Conservation (phyloP, 2,797 vertebrate species). For the Sparus aurata region DNA sequence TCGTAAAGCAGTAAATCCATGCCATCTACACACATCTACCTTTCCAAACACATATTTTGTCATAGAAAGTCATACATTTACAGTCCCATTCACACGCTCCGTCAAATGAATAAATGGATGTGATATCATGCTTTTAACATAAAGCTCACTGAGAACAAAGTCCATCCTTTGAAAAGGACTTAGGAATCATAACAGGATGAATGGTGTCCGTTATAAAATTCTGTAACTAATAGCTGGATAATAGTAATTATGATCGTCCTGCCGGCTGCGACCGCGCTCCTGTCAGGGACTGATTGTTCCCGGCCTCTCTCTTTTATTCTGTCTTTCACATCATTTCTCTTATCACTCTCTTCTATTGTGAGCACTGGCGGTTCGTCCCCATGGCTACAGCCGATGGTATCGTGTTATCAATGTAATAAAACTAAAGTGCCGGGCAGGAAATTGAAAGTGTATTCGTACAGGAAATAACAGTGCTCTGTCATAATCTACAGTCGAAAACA, state of each 20-base stretch:
- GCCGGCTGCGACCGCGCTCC: constrained; percentile 42
- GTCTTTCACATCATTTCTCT: constrained; percentile 77
- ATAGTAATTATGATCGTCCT: constrained; percentile 63
- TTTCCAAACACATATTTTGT: constrained; percentile 5
- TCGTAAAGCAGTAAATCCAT: not conserved
- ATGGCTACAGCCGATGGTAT: constrained; percentile 90
- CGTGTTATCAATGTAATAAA: constrained; percentile 88
- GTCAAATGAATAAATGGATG: constrained; percentile 32
- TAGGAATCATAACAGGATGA: constrained; percentile 36
- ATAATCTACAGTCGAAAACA: constrained; percentile 97
- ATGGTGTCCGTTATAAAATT: constrained; percentile 23
- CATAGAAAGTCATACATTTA: constrained; percentile 29
- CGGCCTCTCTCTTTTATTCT: constrained; percentile 69
- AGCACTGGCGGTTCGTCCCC: constrained; percentile 79
- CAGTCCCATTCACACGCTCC: constrained; percentile 26
- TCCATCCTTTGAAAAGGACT: constrained; percentile 24
- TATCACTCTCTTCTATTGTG: constrained; percentile 81
- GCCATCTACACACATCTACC: not conserved
- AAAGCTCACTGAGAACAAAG: constrained; percentile 23
- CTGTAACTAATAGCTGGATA: constrained; percentile 62
- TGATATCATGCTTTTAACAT: constrained; percentile 20
- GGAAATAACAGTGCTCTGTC: constrained; percentile 99
- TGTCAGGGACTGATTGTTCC: constrained; percentile 68
- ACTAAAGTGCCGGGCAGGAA: constrained; percentile 95
- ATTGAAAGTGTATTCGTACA: constrained; percentile 99